Evolutionary conservation across 2,888 invertebrate genomes (phyloP).

Genomic region (Melanostoma scalare): DNA sequence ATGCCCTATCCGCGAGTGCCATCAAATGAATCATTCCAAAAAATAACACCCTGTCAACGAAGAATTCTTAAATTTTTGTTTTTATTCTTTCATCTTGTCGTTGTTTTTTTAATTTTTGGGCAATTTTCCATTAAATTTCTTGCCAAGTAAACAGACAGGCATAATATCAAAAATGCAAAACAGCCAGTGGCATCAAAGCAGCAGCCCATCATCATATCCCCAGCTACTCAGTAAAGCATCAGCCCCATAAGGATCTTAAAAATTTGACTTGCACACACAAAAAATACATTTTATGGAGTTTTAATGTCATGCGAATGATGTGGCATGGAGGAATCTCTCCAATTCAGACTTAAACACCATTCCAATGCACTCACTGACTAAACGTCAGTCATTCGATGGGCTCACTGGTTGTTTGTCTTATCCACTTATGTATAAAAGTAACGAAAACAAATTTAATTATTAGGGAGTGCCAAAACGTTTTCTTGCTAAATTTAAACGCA

Average conservation of each 20-base stretch:
- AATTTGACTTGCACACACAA: conserved; percentile 26
- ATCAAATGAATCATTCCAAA: conserved; percentile 57
- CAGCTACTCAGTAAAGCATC: conserved; percentile 30
- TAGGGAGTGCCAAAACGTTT: conserved; percentile 68
- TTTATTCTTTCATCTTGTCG: neutral
- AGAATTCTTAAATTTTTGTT: conserved; percentile 10
- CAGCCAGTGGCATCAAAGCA: conserved; percentile 48
- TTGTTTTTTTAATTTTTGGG: conserved; percentile 5
- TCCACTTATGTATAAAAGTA: neutral
- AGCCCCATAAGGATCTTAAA: conserved; percentile 46
- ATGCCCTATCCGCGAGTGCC: conserved; percentile 30
- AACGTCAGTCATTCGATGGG: neutral
- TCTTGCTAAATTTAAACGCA: conserved; percentile 61
- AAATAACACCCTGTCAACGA: conserved; percentile 45
- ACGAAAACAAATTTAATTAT: conserved; percentile 50
- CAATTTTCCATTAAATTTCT: conserved; percentile 53
- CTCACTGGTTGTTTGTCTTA: no score
- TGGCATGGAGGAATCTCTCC: conserved; percentile 25
- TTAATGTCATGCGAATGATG: conserved; percentile 20
- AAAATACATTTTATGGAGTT: conserved; percentile 25
- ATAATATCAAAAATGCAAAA: conserved; percentile 34
- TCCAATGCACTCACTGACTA: neutral
- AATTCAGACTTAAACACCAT: conserved; percentile 39
- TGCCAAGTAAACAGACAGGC: conserved; percentile 42
- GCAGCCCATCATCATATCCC: conserved; percentile 43